Base-by-base conservation (phyloP, 2,888 invertebrate genomes). In the Lasioglossum morio region DNA sequence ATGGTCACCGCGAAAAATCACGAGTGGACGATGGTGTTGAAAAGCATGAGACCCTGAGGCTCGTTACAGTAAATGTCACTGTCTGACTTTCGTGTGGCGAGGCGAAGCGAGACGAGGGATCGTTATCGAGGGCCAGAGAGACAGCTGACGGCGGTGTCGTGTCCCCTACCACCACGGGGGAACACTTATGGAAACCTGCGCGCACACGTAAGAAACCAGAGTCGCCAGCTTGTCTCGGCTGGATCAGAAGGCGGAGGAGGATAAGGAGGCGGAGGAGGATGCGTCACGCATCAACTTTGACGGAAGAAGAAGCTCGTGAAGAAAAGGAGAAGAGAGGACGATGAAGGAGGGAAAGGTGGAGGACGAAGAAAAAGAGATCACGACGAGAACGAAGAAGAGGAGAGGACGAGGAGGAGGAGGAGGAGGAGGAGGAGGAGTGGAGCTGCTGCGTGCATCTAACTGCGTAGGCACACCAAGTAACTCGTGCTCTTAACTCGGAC, bases 171-270 rank as follows among this genome's bases (percentile, higher is more conserved):
- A 60, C 76, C 27, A 73, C 66, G 34, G 30, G 34, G 43, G 53
- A 80, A 77, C 82, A 72, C 86, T 88, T 85, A 88, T 87, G 87
- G 87, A 89, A 85, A 89, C 85, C 84, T 86, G 86, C 72, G 88
- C 86, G 88, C 87, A 79, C 73, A 86, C 86, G 80, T 89, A 89
- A 88, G 90, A 91, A 90, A 87, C 82, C 83, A 81, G 87, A 87
- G 92, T 92, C 93, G 92, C 91, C 93, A 90, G 89, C 88, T 91
- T 90, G 93, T 93, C 93, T 93, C 93, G 93, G 81, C 86, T 87
- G 85, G 87, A 85, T 73, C 75, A 81, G 82, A 87, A 82, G 79
- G 75, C 75, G 83, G 81, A 84, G 85, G 84, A 82, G 82, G 81
- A 84, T 83, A 75, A 85, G 84, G 84, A 86, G 77, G 85, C 79